phyloP scores from a whole-genome alignment of 1,140 invertebrate genomes.

The Zeugodacus cucurbitae region DNA sequence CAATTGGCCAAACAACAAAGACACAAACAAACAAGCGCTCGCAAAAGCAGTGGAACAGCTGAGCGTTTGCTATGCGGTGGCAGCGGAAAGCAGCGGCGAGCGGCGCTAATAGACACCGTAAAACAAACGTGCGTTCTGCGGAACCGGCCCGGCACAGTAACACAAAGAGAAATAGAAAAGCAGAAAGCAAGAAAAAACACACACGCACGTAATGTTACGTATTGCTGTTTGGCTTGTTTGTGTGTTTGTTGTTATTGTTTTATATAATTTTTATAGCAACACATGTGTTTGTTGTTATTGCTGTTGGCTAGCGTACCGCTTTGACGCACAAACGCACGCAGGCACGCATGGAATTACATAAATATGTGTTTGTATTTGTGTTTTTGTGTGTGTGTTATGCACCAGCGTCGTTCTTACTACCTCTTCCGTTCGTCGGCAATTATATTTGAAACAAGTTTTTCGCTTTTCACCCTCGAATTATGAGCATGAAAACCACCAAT shows the following conservation, averaged over 20 bases:
- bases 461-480: constrained; percentile 19
- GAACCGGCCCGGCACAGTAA: background rate
- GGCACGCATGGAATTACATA: too few relatives aligned
- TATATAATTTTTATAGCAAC: background rate
- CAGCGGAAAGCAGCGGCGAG: background rate
- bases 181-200: background rate
- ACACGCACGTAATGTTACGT: background rate
- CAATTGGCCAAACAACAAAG: background rate
- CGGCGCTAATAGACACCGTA: background rate
- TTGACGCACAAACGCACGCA: background rate
- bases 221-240: background rate
- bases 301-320: background rate
- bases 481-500: background rate
- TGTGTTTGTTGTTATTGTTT: background rate
- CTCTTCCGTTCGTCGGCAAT: background rate
- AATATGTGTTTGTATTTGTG: too few relatives aligned
- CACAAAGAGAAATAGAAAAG: background rate
- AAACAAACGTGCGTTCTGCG: background rate
- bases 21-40: background rate
- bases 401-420: background rate
- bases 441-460: constrained; percentile 17
- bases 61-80: background rate
- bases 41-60: background rate
- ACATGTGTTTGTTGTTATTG: background rate
- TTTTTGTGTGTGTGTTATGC: too few relatives aligned